Conservation (phyloP, 2,888 invertebrate genomes). For the Cephus nigrinus region DNA sequence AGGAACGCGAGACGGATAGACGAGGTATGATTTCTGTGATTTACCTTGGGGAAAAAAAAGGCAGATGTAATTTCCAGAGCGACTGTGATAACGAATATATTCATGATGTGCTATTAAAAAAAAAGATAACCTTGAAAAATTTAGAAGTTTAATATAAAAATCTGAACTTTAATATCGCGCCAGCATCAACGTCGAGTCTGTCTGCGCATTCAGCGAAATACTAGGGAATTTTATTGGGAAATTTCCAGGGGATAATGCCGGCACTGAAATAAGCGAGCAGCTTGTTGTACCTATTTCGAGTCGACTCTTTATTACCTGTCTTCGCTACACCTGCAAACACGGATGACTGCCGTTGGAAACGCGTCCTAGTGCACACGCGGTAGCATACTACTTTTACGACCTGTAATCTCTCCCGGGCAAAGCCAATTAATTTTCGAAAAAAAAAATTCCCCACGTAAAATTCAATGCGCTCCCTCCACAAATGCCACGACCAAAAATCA, state of each 20-base stretch:
- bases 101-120: not conserved
- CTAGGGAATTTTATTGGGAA: not conserved
- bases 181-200: not conserved
- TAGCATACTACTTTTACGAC: slow-evolving; percentile 19
- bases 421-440: slow-evolving; percentile 25
- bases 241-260: not conserved
- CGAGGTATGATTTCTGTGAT: no score
- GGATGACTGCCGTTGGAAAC: not conserved
- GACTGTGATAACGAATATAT: not conserved
- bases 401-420: slow-evolving; percentile 26
- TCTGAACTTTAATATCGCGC: not conserved
- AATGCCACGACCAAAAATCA: slow-evolving; percentile 3
- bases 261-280: not conserved
- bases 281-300: not conserved
- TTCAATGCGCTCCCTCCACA: not conserved
- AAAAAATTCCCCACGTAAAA: slow-evolving; percentile 3
- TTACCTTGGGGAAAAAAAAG: not conserved
- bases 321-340: not conserved
- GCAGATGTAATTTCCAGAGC: not conserved
- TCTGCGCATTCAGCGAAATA: not conserved
- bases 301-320: not conserved
- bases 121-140: not conserved
- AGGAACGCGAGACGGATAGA: no score
- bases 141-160: not conserved
- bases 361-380: not conserved